Base-by-base conservation (phyloP, 2,888 invertebrate species). In the Sicus ferrugineus region DNA sequence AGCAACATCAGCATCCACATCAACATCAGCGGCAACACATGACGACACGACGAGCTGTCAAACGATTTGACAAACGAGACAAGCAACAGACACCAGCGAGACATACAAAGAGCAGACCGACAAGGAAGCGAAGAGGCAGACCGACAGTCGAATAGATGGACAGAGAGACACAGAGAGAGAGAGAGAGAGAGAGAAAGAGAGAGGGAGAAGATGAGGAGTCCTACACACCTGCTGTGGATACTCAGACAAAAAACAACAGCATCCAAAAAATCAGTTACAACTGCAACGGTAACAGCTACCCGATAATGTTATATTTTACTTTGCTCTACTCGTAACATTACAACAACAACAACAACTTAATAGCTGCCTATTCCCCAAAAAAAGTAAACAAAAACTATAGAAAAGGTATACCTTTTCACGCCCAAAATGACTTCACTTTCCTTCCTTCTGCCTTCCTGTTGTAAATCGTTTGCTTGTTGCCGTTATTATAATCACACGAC, bases 41-140 rank as follows among this genome's bases (percentile, higher is more conserved):
- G 67, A 54, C 48, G 56, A 69, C 52, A 61, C n/a, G n/a, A n/a
- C n/a, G 64, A 38, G 56, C 64, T 65, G 70, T 59, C 70, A 63
- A 46, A 62, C 74, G 74, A 75, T 77, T 80, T n/a, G 80, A 79
- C 80, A 79, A 80, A 79, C 79, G 79, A 80, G 78, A 79, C 80
- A 80, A 78, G 79, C 76, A 79, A 80, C 78, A 79, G 79, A 78
- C 78, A 79, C 73, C 76, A 74, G 38, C 30, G 23, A 68, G 23
- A 56, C 50, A n/a, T n/a, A n/a, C n/a, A n/a, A n/a, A n/a, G n/a
- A n/a, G 46, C 6, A 16, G 31, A 48, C 26, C 42, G 28, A 31
- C 26, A 16, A 54, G 26, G 6, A 7, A 21, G 28, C 23, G 23
- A 54, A 9, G 11, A 9, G 6, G 26, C 5, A 23, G 26, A 54